These are phyloP conservation scores for Steinernema khuongi DNA, from an alignment of 1,140 invertebrate genomes.

Conservation along the genomic window DNA sequence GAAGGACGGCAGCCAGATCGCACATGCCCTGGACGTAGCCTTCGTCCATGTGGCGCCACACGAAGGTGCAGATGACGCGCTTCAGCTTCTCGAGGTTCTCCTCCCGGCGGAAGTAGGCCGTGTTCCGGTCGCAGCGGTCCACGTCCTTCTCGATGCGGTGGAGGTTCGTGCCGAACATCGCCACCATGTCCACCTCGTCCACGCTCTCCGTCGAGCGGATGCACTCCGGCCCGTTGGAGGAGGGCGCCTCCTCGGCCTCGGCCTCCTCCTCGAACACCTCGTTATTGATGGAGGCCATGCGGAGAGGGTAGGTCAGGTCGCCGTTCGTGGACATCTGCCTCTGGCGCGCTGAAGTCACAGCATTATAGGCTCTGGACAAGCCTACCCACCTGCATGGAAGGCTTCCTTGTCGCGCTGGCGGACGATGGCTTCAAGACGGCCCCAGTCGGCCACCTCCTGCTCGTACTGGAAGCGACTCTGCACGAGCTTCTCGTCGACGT, in stretches of 20 bases:
- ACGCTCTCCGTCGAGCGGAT: slow-evolving; percentile 13
- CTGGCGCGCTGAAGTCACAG: slow-evolving; percentile 35
- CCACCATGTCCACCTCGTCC: slow-evolving; percentile 67
- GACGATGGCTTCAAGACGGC: slow-evolving; percentile 84
- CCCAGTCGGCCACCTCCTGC: slow-evolving; percentile 83
- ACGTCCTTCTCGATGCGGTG: slow-evolving; percentile 94
- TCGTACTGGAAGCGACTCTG: slow-evolving; percentile 68
- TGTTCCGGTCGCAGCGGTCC: slow-evolving; percentile 84
- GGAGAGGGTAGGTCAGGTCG: slow-evolving; percentile 32
- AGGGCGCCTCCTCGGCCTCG: neutral
- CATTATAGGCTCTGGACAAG: slow-evolving; percentile 23
- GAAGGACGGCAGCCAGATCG: slow-evolving; percentile 81
- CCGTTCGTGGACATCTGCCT: slow-evolving; percentile 36
- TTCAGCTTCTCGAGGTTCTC: slow-evolving; percentile 86
- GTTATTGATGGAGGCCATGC: slow-evolving; percentile 44
- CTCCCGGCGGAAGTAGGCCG: slow-evolving; percentile 76
- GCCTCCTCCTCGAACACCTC: slow-evolving; percentile 53
- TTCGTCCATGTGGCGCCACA: slow-evolving; percentile 84
- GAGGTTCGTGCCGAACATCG: slow-evolving; percentile 79
- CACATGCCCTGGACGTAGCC: slow-evolving; percentile 78
- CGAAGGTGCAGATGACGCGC: slow-evolving; percentile 92
- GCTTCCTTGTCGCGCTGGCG: slow-evolving; percentile 72
- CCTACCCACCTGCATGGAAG: slow-evolving; percentile 42
- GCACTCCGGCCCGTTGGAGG: neutral
- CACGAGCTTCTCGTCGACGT: slow-evolving; percentile 68